Base-by-base conservation (phyloP, 53 echinoderm and acorn worm species). In the Zoroaster sp. region DNA sequence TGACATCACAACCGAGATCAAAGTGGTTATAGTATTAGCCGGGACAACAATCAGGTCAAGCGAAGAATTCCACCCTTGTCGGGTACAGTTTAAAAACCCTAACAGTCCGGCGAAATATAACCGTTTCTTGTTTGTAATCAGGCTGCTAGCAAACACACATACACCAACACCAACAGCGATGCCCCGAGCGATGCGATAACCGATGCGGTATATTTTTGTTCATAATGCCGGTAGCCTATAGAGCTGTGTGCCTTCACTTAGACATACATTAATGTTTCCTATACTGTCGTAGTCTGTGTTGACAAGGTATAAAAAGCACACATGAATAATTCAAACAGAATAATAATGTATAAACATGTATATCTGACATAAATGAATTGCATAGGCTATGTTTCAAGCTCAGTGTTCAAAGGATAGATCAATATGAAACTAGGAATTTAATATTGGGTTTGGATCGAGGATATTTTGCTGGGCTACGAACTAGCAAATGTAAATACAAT, bases 291-390 rank as follows among this genome's bases (percentile, higher is more conserved):
- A 59, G 39, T 73, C 59, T 25, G 18, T 11, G 49, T 71, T 70
- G 46, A 45, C 49, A 71, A 70, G 70, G 85, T 85, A 69, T 21
- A 69, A 70, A 47, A 85, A 28, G 43, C 14, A 40, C 21, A 44
- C 23, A 83, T 85, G 85, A 69, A 85, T 85, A 45, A 85, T 85
- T 85, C 85, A 85, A 17, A 5, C 21, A 34, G 51, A 51, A 43
- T 85, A 47, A 85, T 35, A 33, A n/a, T n/a, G n/a, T n/a, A n/a
- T n/a, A n/a, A n/a, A n/a, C n/a, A n/a, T n/a, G n/a, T n/a, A n/a
- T n/a, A n/a, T n/a, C n/a, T n/a, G n/a, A n/a, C n/a, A n/a, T n/a
- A n/a, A n/a, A n/a, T n/a, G n/a, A n/a, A n/a, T n/a, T n/a, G n/a
- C n/a, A n/a, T n/a, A n/a, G n/a, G n/a, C n/a, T n/a, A n/a, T n/a